A percentile compares a stretch with the other conserved stretches of the same genome.
Conservation (phyloP, 2,113 vertebrate genomes). For the Chrysochloris asiatica region DNA sequence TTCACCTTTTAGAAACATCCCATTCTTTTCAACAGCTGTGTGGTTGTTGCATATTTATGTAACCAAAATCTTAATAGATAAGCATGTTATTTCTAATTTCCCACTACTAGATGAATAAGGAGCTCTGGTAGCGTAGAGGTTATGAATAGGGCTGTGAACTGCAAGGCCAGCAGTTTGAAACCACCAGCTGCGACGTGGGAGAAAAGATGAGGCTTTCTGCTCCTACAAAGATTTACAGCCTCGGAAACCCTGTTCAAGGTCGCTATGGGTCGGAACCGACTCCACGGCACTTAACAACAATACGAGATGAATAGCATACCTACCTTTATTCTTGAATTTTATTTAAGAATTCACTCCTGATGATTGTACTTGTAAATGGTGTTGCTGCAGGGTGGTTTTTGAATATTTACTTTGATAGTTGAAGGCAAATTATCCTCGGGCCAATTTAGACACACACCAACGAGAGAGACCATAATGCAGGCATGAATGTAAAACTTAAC, state of each 20-base stretch:
- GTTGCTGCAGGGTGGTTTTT: background rate
- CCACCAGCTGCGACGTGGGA: too few species aligned
- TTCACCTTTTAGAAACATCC: background rate
- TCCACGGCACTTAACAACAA: too few species aligned
- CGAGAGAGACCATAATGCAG: too few species aligned
- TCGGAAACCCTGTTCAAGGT: too few species aligned
- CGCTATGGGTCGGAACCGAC: too few species aligned
- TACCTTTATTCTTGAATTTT: background rate
- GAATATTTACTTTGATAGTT: background rate
- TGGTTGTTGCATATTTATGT: background rate
- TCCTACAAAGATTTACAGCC: too few species aligned
- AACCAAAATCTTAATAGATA: background rate
- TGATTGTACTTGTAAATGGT: background rate
- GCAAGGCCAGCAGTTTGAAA: too few species aligned
- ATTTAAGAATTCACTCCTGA: background rate
- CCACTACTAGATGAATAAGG: too few species aligned
- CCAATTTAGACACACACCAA: background rate
- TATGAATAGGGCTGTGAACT: too few species aligned
- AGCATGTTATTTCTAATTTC: background rate
- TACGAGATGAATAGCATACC: background rate
- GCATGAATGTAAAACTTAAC: rapidly evolving
- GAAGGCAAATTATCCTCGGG: background rate
- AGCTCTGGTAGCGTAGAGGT: too few species aligned
- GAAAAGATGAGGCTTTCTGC: too few species aligned
- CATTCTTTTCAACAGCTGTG: background rate